phyloP scores from a whole-genome alignment of 1,140 invertebrate species.

The Philotrypesis tridentata region DNA sequence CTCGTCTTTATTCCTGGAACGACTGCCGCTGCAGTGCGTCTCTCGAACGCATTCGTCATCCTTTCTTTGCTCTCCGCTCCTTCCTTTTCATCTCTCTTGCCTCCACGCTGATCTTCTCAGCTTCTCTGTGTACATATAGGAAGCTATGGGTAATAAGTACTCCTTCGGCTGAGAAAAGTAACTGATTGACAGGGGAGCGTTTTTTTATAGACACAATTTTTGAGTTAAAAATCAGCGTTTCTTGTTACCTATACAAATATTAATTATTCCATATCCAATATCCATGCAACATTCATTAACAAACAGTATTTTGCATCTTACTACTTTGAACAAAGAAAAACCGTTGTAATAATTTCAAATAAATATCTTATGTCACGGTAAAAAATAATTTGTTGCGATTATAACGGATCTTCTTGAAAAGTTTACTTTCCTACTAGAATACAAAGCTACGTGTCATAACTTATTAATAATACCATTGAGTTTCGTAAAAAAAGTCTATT shows the following conservation, averaged over 20 bases:
- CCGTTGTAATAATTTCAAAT: too few species aligned
- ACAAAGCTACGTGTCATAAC: constrained; percentile 22
- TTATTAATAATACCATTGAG: constrained; percentile 34
- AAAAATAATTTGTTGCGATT: too few species aligned
- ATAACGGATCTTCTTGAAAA: too few species aligned
- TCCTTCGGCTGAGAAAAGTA: background rate
- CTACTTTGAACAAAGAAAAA: too few species aligned
- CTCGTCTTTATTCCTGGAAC: background rate
- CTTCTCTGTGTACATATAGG: background rate
- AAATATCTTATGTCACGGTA: too few species aligned
- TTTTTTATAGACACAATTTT: too few species aligned
- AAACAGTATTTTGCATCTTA: too few species aligned
- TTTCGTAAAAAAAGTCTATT: background rate
- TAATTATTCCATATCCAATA: too few species aligned
- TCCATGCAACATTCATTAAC: too few species aligned
- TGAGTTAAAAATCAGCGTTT: too few species aligned
- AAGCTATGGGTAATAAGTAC: background rate
- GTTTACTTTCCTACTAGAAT: background rate
- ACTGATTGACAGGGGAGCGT: background rate
- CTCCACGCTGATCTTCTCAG: background rate
- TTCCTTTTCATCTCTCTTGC: background rate
- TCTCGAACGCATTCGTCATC: constrained; percentile 9
- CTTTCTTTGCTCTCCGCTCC: background rate
- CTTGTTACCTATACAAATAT: too few species aligned
- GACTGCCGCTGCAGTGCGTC: background rate